These are phyloP conservation scores for Reticulitermes speratus DNA, from an alignment of 1,140 invertebrate genomes.

Conservation along the genomic window DNA sequence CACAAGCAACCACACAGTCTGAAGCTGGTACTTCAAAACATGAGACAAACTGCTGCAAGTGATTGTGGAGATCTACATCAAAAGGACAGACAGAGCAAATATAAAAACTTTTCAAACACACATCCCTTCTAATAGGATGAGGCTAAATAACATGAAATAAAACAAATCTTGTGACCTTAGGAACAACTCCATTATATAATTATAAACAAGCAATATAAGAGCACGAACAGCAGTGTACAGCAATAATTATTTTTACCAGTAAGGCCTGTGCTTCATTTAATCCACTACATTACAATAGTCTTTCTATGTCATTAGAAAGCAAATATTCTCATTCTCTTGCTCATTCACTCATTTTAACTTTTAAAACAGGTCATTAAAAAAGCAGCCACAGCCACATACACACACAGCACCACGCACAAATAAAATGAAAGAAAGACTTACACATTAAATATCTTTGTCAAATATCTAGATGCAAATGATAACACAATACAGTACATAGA, in stretches of 20 bases:
- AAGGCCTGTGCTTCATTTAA: slow-evolving; percentile 11
- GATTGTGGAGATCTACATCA: neutral
- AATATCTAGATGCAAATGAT: slow-evolving; percentile 6
- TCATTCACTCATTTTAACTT: neutral
- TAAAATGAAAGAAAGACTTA: neutral
- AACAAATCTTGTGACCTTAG: slow-evolving; percentile 9
- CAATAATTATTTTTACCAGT: neutral
- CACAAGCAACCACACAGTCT: neutral
- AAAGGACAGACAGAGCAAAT: neutral
- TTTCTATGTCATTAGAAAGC: neutral
- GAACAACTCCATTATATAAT: slow-evolving; percentile 8
- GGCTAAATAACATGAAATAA: neutral
- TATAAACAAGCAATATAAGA: slow-evolving; percentile 17
- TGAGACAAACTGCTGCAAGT: neutral
- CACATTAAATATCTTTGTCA: slow-evolving; percentile 7
- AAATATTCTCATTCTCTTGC: neutral
- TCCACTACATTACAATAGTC: neutral
- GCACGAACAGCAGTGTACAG: neutral
- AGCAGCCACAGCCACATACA: neutral
- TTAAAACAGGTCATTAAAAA: slow-evolving; percentile 3
- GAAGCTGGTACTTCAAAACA: neutral
- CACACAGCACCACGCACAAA: neutral
- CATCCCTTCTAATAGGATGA: neutral
- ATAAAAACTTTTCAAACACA: neutral
- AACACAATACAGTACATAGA: neutral